Evolutionary conservation across 2,113 vertebrate genomes (phyloP).

Genomic region (Polypterus bichir): DNA sequence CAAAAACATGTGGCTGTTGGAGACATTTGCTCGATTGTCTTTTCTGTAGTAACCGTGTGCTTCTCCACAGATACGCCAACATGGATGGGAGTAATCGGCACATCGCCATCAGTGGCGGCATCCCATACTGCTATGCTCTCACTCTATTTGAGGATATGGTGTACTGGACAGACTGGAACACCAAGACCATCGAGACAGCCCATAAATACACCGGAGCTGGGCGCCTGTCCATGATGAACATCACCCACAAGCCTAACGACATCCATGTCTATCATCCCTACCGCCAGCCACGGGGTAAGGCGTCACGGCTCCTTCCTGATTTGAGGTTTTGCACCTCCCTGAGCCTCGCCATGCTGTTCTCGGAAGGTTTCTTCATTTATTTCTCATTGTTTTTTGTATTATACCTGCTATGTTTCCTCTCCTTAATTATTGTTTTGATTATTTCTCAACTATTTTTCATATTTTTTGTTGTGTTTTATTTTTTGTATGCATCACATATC

Average conservation of each 20-base stretch:
- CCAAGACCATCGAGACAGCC: conserved; percentile 41
- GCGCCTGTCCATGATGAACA: conserved; percentile 44
- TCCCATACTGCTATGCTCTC: conserved; percentile 41
- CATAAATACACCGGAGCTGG: conserved; percentile 45
- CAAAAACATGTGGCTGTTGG: too few species aligned
- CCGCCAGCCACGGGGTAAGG: conserved; percentile 39
- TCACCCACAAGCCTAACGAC: conserved; percentile 44
- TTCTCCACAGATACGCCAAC: conserved; percentile 37
- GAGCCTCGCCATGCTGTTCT: background rate
- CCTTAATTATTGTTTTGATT: too few species aligned
- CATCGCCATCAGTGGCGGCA: conserved; percentile 34
- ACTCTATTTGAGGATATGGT: conserved; percentile 45
- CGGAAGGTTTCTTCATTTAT: background rate
- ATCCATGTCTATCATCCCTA: conserved; percentile 45
- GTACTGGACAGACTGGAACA: conserved; percentile 54
- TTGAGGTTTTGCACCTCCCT: background rate
- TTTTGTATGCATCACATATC: too few species aligned
- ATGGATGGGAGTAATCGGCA: conserved; percentile 46
- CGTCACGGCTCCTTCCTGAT: background rate
- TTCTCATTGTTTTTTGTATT: background rate
- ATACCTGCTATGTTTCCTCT: background rate
- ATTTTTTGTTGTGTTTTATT: too few species aligned
- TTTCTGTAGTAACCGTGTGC: too few species aligned
- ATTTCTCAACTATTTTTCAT: too few species aligned
- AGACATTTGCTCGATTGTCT: too few species aligned